phyloP scores from a whole-genome alignment of 2,797 vertebrate genomes.

The Meda fulgida region DNA sequence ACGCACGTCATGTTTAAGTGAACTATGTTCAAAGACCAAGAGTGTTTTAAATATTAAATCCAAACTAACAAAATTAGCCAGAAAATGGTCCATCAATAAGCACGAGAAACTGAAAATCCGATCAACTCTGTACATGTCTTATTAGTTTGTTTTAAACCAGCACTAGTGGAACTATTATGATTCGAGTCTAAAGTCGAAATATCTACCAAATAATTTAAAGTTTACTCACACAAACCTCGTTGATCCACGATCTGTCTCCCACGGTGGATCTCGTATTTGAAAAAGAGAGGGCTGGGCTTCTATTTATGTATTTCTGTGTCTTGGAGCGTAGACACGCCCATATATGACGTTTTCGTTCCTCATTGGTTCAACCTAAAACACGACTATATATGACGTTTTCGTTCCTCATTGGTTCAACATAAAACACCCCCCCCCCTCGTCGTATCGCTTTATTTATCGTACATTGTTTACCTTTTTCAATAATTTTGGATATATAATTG shows the following conservation, averaged over 20 bases:
- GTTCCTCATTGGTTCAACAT: neutral
- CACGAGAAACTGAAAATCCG: neutral
- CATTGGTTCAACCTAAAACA: neutral
- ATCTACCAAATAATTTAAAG: neutral
- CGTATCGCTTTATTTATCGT: neutral
- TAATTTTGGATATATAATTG: neutral
- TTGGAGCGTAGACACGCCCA: neutral
- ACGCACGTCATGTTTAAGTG: neutral
- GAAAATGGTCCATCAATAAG: neutral
- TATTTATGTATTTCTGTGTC: slow-evolving; percentile 9
- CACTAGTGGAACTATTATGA: neutral
- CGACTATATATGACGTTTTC: neutral
- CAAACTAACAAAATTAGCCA: neutral
- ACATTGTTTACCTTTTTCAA: neutral
- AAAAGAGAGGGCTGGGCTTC: slow-evolving; percentile 4
- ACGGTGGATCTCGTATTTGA: neutral
- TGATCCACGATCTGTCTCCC: rapidly evolving
- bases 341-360: neutral
- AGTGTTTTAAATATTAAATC: neutral
- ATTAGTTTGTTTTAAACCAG: neutral
- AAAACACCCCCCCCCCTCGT: neutral
- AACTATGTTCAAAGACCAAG: no score
- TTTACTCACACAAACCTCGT: neutral
- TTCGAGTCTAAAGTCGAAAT: neutral
- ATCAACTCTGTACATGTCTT: neutral